These are phyloP conservation scores for Cossypha niveicapilla DNA, from an alignment of 2,797 vertebrate species.

Conservation along the genomic window DNA sequence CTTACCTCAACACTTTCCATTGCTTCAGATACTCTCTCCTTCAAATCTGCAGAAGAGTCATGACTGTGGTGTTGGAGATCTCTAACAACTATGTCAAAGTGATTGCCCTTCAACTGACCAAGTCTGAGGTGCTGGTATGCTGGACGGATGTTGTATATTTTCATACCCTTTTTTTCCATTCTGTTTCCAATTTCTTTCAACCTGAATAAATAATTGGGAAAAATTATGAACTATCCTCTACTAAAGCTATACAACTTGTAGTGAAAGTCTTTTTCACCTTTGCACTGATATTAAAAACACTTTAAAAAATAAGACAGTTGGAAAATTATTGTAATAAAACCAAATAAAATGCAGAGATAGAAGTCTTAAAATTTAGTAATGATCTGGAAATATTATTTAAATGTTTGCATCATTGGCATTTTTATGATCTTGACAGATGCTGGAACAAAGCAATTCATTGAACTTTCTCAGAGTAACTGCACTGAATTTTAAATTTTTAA, in stretches of 20 bases:
- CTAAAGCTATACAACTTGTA: not conserved
- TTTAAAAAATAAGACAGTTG: not conserved
- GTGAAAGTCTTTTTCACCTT: not conserved
- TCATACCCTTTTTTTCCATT: slow-evolving; percentile 83
- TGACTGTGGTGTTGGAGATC: slow-evolving; percentile 76
- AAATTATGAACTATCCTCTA: not conserved
- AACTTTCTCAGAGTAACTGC: not conserved
- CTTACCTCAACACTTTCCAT: slow-evolving; percentile 86
- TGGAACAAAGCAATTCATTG: not conserved
- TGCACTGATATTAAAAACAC: not conserved
- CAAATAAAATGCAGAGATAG: not conserved
- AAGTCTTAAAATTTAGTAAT: not conserved
- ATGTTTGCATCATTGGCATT: not conserved
- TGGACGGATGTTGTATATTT: slow-evolving; percentile 77
- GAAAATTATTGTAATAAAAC: not conserved
- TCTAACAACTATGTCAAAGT: slow-evolving; percentile 88
- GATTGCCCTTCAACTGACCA: slow-evolving; percentile 89
- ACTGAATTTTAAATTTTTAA: not conserved
- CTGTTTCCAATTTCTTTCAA: slow-evolving; percentile 79
- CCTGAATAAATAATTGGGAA: slow-evolving; percentile 65
- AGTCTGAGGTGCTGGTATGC: slow-evolving; percentile 82
- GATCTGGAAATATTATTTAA: not conserved
- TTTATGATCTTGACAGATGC: not conserved
- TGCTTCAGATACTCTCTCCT: slow-evolving; percentile 81
- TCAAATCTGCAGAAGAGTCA: slow-evolving; percentile 63